Base-by-base conservation (phyloP, 2,888 invertebrate genomes). In the Gari tellinella region DNA sequence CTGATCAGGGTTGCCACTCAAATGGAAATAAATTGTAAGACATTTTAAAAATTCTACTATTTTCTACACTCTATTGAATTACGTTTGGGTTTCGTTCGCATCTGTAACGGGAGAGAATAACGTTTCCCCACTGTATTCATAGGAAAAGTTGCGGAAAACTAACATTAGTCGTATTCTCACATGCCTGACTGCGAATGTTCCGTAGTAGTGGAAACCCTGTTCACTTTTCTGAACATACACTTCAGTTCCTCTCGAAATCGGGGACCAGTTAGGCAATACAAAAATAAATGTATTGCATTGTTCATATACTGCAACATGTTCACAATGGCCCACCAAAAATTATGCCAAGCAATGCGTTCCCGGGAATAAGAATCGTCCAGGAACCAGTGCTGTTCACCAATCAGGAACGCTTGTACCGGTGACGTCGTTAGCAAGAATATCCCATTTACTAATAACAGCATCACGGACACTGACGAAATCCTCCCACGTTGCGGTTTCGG, bases 271-370 rank as follows among this genome's bases (percentile, higher is more conserved):
- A 88, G 69, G 57, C 86, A 88, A 53, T 87, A 87, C 21, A 88
- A 66, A 61, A 88, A 86, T 72, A 88, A 85, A 70, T 87, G 86
- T 15, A 85, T 70, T 2, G 86, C 76, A 55, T 86, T 86, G 62
- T 88, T 88, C 21, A 78, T 55, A 64, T 88, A 88, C 70, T 86
- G 87, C n/a, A 88, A 65, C 55, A 85, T 80, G 56, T 87, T 88
- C 1, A 83, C 85, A 17, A 87, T 55, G 8, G 85, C 77, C 88
- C 88, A 87, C 23, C 72, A 76, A 12, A 88, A 72, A 26, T 69
- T 68, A n/a, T 84, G 48, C 46, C 62, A 65, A 1, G 88, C 88
- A 2, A 63, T 66, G 8, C 55, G 57, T 5, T 79, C 72, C 7
- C 55, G 56, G 5, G 74, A 72, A 2, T 14, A n/a, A 12, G 64